Base-by-base conservation (phyloP, 1,140 invertebrate genomes). In the Matsumurasca onukii region DNA sequence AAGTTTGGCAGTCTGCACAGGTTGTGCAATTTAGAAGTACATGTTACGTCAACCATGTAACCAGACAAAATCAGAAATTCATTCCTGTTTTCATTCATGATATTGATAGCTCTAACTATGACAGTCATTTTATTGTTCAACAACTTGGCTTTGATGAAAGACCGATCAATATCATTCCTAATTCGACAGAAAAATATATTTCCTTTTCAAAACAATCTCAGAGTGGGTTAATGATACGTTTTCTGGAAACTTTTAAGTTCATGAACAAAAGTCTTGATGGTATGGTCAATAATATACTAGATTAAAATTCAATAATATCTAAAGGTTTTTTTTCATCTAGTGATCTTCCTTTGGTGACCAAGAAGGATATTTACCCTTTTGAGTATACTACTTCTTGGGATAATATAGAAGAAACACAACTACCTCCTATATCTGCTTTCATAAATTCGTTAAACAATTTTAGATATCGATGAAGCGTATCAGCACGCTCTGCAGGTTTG, bases 401-500 rank as follows among this genome's bases (percentile, higher is more conserved):
- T 12, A 76, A 74, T 69, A 70, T 79, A 48, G 25, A 77, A 63
- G 76, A 80, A 62, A 72, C 69, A 2, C 52, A 71, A 5, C 67
- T 81, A 25, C 81, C 79, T 22, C 0, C 68, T 17, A 76, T 76
- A 72, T 66, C 76, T 51, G 3, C 25, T 17, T 72, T 72, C 64
- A 79, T 75, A 67, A 80, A 71, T 69, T 72, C 61, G 31, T 64
- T 82, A 65, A 74, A 63, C 22, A n/a, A 49, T 77, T 57, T 31
- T 63, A 20, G 24, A 72, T 29, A 76, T 80, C 29, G 70, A 72
- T 22, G 70, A 75, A 29, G 76, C 82, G 31, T 83, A 82, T 76
- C 5, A 68, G 17, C 78, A 81, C 76, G 81, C 79, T 3, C 30
- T 73, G 70, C 75, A 76, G 9, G 75, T 83, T 27, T 83, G 81